Percentiles rank a stretch among this genome's conserved stretches.
phyloP scores from a whole-genome alignment of 2,888 invertebrate genomes.

The Rhagonycha fulva region DNA sequence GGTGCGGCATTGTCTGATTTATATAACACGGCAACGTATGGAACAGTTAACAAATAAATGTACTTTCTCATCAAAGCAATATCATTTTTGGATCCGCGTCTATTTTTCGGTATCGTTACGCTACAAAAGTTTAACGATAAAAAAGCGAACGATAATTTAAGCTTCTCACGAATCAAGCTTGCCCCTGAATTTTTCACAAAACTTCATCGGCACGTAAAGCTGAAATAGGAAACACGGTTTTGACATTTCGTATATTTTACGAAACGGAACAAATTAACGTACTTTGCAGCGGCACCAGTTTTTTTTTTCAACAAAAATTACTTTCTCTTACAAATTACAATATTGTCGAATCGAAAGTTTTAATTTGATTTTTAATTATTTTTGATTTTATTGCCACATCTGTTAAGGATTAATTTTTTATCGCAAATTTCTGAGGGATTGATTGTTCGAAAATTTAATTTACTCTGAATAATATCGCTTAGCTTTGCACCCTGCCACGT shows the following conservation, averaged over 20 bases:
- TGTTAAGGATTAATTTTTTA: neutral
- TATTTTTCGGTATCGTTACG: conserved; percentile 21
- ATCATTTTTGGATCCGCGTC: conserved; percentile 7
- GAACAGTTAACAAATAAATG: conserved; percentile 16
- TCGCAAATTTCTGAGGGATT: neutral
- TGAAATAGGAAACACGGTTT: conserved; percentile 22
- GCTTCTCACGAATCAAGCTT: conserved; percentile 22
- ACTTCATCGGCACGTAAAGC: conserved; percentile 25
- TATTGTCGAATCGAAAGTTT: neutral
- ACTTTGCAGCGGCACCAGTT: neutral
- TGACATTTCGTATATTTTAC: conserved; percentile 24
- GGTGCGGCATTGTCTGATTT: conserved; percentile 15
- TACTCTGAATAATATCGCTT: neutral
- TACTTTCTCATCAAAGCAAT: conserved; percentile 19
- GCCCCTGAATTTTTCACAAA: conserved; percentile 20
- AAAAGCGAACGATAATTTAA: conserved; percentile 25
- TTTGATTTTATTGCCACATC: neutral
- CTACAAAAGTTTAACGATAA: conserved; percentile 20
- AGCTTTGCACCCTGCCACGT: neutral
- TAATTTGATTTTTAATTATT: neutral
- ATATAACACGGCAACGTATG: conserved; percentile 12
- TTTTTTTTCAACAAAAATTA: neutral
- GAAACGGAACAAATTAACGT: conserved; percentile 21
- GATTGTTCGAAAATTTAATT: neutral
- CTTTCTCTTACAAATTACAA: neutral